These are phyloP conservation scores for Stegastes partitus DNA, from an alignment of 2,113 vertebrate genomes.

Conservation along the genomic window DNA sequence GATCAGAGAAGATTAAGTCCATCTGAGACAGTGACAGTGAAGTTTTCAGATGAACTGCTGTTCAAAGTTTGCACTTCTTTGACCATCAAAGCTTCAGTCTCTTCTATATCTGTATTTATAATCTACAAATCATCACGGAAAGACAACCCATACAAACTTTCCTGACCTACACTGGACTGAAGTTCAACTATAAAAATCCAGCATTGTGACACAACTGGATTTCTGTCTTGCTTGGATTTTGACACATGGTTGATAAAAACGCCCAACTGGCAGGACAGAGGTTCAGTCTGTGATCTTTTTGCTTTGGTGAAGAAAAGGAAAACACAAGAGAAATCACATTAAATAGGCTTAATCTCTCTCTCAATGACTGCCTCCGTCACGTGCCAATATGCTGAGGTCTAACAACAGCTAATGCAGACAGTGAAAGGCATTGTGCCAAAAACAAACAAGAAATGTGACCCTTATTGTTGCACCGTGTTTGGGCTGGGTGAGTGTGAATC, in stretches of 20 bases:
- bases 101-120: no score
- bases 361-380: neutral
- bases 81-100: no score
- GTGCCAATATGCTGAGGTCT: neutral
- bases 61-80: no score
- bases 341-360: neutral
- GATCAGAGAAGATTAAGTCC: no score
- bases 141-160: neutral
- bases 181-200: neutral
- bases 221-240: neutral
- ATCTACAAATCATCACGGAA: neutral
- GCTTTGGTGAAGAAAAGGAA: neutral
- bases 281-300: neutral
- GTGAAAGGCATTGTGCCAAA: no score
- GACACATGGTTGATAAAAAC: neutral
- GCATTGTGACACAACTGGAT: neutral
- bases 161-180: neutral
- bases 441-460: no score
- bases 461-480: no score
- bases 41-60: no score
- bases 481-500: no score
- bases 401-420: slow-evolving; percentile 6
- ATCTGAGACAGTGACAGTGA: no score
- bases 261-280: neutral
- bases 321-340: neutral